phyloP scores from a whole-genome alignment of 2,797 vertebrate genomes.

The Channa striata region DNA sequence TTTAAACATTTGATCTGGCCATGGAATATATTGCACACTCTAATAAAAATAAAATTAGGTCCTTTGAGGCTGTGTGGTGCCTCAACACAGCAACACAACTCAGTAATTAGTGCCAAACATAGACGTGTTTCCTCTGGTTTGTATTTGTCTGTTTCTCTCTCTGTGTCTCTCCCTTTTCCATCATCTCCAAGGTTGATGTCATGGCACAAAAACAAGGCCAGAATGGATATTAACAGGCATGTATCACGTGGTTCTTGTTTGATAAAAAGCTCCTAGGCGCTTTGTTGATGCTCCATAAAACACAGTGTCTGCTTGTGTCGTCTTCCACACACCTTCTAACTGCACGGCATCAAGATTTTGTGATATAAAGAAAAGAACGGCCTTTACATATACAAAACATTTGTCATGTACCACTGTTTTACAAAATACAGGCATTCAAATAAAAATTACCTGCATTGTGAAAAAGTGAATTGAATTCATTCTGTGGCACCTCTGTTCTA shows the following conservation, averaged over 20 bases:
- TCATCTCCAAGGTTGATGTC: neutral
- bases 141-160: neutral
- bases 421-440: neutral
- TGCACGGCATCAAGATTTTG: neutral
- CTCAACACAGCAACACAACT: slow-evolving; percentile 39
- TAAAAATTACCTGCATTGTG: neutral
- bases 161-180: neutral
- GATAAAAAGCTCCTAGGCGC: neutral
- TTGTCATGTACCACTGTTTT: neutral
- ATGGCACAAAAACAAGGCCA: slow-evolving; percentile 25
- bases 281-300: neutral
- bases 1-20: slow-evolving; percentile 36
- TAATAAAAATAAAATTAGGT: slow-evolving; percentile 55
- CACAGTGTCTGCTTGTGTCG: neutral
- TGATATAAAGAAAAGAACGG: neutral
- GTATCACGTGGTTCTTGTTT: neutral
- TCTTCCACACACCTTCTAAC: too few species aligned
- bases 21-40: slow-evolving; percentile 12
- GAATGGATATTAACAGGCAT: slow-evolving; percentile 16
- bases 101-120: slow-evolving; percentile 32
- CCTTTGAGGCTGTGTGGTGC: slow-evolving; percentile 37
- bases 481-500: neutral
- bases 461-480: neutral
- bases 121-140: slow-evolving; percentile 21
- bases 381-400: neutral